Evolutionary conservation across 35 echinoderm and acorn worm species (phyloP), one percentile per base, ranked within the genome.

Genomic region (Lytechinus pictus): DNA sequence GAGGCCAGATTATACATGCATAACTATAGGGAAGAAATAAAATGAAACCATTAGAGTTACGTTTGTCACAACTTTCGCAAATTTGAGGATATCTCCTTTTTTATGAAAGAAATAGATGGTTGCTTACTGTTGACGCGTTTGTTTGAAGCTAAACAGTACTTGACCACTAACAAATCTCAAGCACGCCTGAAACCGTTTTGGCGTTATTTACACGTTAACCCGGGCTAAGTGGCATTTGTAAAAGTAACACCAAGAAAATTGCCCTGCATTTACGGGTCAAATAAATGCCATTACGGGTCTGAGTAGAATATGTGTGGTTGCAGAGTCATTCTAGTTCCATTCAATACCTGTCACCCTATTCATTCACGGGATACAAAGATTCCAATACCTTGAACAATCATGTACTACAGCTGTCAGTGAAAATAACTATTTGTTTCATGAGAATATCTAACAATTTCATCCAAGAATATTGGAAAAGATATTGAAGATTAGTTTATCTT

Each of bases 61-160:
- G 33, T 44, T 44, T 44, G 33, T 44, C 33, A 44, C 33, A 44
- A 44, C 33, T 44, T 44, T 44, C 33, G 33, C 33, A 44, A 44
- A 44, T 44, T 44, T 44, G 33, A 44, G 2, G 33, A 44, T 0
- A 44, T 13, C 56, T 58, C 56, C 8, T 58, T 58, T 58, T 58
- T 9, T 24, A 79, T 24, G 66, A 79, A 79, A 79, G 19, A 24
- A 24, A 19, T 24, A 24, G 19, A 24, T 16, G 66, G 21, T 19
- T 71, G 13, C 61, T 13, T 19, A 19, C 12, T 6, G 61, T 24
- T 24, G 6, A 79, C 19, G 21, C 19, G 66, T 24, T 79, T 79
- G n/a, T 79, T 79, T 79, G 66, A 79, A 79, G 12, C 66, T 24
- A 79, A 79, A 79, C 66, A 79, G 66, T 79, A 79, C 66, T 79